phyloP scores from a whole-genome alignment of 2,113 vertebrate genomes.

The Upupa epops region DNA sequence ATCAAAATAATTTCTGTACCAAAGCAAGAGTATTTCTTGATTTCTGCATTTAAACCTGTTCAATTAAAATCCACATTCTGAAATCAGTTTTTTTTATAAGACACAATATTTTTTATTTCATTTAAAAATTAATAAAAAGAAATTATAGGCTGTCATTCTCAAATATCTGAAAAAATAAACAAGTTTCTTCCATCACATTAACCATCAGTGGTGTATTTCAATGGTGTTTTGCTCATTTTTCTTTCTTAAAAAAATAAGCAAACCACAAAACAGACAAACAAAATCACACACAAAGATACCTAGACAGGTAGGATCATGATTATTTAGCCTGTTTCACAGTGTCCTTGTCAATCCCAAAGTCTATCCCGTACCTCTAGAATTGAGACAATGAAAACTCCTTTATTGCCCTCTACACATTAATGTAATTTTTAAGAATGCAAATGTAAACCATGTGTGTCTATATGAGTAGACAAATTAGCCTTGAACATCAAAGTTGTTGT shows the following conservation, averaged over 20 bases:
- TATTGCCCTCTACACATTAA: background rate
- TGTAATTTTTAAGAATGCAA: slow-evolving; percentile 17
- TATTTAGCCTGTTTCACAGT: background rate
- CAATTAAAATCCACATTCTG: background rate
- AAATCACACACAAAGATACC: background rate
- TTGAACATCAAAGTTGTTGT: background rate
- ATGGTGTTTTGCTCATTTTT: background rate
- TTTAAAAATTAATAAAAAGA: background rate
- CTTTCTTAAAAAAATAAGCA: background rate
- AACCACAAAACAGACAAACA: background rate
- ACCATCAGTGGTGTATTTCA: background rate
- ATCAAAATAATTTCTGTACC: background rate
- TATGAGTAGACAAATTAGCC: background rate
- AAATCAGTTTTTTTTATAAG: background rate
- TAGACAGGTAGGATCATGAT: background rate
- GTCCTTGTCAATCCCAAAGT: background rate
- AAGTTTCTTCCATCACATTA: background rate
- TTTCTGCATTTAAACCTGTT: background rate
- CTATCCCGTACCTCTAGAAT: background rate
- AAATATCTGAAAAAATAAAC: background rate
- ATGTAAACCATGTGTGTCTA: slow-evolving; percentile 35
- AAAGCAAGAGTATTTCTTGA: background rate
- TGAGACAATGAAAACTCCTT: background rate
- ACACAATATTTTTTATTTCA: background rate
- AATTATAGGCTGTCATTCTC: background rate